Percentiles rank a stretch among this genome's conserved stretches.
Evolutionary conservation across 2,113 vertebrate species (phyloP).

Genomic region (Platycercus adscitus): DNA sequence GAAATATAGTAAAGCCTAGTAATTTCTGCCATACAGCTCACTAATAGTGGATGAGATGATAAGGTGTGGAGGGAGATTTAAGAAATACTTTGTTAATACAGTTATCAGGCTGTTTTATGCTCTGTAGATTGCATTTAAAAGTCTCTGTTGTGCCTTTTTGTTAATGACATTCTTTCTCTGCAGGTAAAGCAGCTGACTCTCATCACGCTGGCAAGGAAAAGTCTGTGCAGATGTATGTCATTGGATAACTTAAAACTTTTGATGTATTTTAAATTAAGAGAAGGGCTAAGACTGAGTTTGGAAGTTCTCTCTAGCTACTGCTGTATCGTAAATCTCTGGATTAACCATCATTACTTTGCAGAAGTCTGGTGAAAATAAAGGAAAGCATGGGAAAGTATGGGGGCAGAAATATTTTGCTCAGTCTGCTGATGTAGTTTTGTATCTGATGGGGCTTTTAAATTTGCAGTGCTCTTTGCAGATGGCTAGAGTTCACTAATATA

Average conservation of each 20-base stretch:
- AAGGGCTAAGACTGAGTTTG: not conserved
- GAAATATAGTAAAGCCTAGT: not conserved
- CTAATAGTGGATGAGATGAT: not conserved
- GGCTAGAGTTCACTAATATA: not conserved
- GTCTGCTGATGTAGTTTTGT: not conserved
- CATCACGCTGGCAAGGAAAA: not conserved
- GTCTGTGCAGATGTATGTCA: conserved; percentile 15
- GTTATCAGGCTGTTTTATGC: not conserved
- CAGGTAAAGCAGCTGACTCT: conserved; percentile 49
- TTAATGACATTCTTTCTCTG: not conserved
- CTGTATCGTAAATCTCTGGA: not conserved
- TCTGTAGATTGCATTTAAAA: not conserved
- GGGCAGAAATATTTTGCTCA: not conserved
- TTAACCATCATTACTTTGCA: not conserved
- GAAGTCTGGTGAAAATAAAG: not conserved
- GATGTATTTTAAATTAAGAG: not conserved
- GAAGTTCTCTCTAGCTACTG: not conserved
- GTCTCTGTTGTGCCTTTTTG: not conserved
- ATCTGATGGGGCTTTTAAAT: not conserved
- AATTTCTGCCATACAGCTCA: not conserved
- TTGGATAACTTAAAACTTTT: not conserved
- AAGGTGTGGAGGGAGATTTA: not conserved
- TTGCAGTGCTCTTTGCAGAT: not conserved
- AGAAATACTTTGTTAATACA: not conserved
- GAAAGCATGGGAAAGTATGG: not conserved